Percentiles rank a stretch among this genome's conserved stretches.
These are phyloP conservation scores for Dryococelus australis DNA, from an alignment of 2,888 invertebrate genomes.

Conservation along the genomic window DNA sequence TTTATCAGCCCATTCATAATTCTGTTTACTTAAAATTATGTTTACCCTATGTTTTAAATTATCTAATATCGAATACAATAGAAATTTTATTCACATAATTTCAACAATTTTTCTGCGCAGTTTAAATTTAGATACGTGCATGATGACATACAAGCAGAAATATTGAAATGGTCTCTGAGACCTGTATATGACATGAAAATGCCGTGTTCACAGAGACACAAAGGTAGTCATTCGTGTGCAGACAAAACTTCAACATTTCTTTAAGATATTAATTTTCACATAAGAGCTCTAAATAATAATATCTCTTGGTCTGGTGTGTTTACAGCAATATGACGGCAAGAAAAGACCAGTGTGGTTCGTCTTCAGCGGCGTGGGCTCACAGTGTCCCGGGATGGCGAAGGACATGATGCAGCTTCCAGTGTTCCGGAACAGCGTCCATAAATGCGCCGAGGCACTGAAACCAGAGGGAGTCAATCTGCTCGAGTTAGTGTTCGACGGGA, in stretches of 20 bases:
- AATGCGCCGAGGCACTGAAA: constrained; percentile 64
- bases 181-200: too few relatives aligned
- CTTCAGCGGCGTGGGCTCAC: constrained; percentile 78
- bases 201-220: too few relatives aligned
- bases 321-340: constrained; percentile 40
- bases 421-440: constrained; percentile 69
- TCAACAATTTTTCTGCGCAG: too few relatives aligned
- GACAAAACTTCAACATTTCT: not conserved
- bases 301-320: not conserved
- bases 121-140: too few relatives aligned
- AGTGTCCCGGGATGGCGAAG: constrained; percentile 74
- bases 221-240: too few relatives aligned
- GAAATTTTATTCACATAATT: too few relatives aligned
- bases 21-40: too few relatives aligned
- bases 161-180: too few relatives aligned
- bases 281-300: not conserved
- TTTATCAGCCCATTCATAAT: too few relatives aligned
- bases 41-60: too few relatives aligned
- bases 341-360: constrained; percentile 69
- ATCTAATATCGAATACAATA: too few relatives aligned
- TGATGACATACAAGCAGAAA: too few relatives aligned
- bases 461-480: constrained; percentile 69
- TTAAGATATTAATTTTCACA: not conserved
- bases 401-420: constrained; percentile 70
- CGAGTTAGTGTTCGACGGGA: constrained; percentile 67